Percentiles rank a stretch among this genome's conserved stretches.
phyloP scores from a whole-genome alignment of 2,888 invertebrate species.

The Sarcophaga variegata region DNA sequence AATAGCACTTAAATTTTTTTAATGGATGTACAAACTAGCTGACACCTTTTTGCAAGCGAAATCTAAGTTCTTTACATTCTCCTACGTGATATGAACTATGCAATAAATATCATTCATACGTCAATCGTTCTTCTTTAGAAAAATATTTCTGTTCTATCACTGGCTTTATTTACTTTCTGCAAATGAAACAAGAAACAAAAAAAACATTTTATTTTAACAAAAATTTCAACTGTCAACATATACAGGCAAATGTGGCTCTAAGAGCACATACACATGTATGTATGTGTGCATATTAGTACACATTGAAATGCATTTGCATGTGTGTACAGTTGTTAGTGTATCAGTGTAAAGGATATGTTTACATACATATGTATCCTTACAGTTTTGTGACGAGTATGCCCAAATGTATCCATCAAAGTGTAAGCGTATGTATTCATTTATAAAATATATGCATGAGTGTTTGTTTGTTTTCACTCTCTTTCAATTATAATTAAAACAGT shows the following conservation, averaged over 20 bases:
- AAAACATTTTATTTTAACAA: constrained; percentile 30
- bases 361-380: background rate
- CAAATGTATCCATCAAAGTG: background rate
- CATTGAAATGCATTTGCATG: too few species aligned
- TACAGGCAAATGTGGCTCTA: background rate
- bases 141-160: background rate
- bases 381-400: background rate
- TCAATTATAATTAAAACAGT: constrained; percentile 61
- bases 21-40: too few species aligned
- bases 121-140: background rate
- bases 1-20: too few species aligned
- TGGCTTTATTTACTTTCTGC: constrained; percentile 27
- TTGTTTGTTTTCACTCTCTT: constrained; percentile 34
- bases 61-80: too few species aligned
- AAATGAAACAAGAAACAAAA: background rate
- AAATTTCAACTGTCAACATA: constrained; percentile 38
- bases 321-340: background rate
- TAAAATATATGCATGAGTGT: constrained; percentile 2
- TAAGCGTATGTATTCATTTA: constrained; percentile 3
- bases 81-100: too few species aligned
- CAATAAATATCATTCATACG: too few species aligned
- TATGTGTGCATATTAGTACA: background rate
- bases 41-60: too few species aligned
- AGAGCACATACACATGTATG: background rate
- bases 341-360: background rate